A percentile compares a stretch with the other conserved stretches of the same genome.
These are phyloP conservation scores for Laterallus jamaicensis DNA, from an alignment of 2,113 vertebrate genomes.

Conservation along the genomic window DNA sequence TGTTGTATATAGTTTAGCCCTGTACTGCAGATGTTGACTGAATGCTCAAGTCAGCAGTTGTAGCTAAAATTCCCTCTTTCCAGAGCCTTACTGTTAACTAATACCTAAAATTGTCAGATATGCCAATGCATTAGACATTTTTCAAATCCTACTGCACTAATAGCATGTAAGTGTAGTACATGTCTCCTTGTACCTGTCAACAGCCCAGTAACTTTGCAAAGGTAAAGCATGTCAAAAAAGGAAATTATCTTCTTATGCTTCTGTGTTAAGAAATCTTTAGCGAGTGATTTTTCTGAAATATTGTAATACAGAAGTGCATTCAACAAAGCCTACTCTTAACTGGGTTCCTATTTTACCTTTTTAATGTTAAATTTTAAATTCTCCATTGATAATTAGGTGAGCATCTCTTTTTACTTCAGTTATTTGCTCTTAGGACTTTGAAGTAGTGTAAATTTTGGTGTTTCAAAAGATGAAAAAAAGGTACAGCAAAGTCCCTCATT, in stretches of 20 bases:
- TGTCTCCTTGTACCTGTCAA: slow-evolving; percentile 33
- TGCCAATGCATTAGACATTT: slow-evolving; percentile 49
- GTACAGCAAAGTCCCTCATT: not conserved
- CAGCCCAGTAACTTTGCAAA: slow-evolving; percentile 44
- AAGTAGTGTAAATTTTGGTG: not conserved
- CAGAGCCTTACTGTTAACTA: slow-evolving; percentile 35
- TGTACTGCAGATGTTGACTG: not conserved
- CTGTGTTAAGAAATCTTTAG: not conserved
- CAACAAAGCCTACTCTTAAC: not conserved
- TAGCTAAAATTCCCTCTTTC: slow-evolving; percentile 28
- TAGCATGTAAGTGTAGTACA: slow-evolving; percentile 21
- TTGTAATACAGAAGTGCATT: not conserved
- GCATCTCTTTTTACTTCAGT: not conserved
- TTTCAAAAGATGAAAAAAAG: not conserved
- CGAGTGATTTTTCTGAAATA: not conserved
- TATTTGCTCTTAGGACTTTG: not conserved
- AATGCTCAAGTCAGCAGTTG: slow-evolving; percentile 43
- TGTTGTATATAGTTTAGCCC: not conserved
- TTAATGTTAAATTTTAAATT: not conserved
- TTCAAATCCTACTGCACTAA: slow-evolving; percentile 34
- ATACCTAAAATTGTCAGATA: slow-evolving; percentile 53
- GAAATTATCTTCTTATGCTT: not conserved
- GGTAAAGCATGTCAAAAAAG: slow-evolving; percentile 36
- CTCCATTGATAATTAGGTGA: not conserved
- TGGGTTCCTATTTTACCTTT: not conserved